Base-by-base conservation (phyloP, 2,888 invertebrate genomes). In the Emmelina monodactyla region DNA sequence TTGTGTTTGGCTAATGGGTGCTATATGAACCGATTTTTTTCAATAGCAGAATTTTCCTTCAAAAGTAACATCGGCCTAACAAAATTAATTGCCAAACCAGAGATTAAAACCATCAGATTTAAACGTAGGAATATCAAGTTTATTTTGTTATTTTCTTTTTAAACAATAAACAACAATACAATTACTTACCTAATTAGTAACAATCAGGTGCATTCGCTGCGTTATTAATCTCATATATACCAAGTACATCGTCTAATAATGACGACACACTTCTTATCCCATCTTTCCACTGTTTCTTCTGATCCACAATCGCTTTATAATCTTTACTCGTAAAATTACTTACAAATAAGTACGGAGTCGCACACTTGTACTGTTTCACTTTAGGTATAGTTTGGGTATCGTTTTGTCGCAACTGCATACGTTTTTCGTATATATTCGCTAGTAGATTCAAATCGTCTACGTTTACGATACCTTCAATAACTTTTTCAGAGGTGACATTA, bases 241-340 rank as follows among this genome's bases (percentile, higher is more conserved):
- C 83, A 14, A 89, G 58, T 41, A 91, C 87, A 58, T 92, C 91
- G 50, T 91, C 90, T 2, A 92, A 60, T 3, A 91, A 70, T 0
- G 90, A 89, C 2, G 83, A 82, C 11, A 91, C 79, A 46, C 85
- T 87, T n/a, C 86, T 83, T 31, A 85, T 84, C 15, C 85, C 83
- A 32, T 82, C 80, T 22, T 87, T 73, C 90, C 91, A 91, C 33
- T 83, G 81, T 32, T 68, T 81, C 45, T 85, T 86, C 37, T 86
- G 82, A 11, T 82, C 76, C 1, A 88, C 66, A 9, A 86, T 63
- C 22, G 68, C 63, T 47, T 86, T 83, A 30, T 88, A 82, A 58
- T 91, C 83, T 22, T 81, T 76, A 30, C 66, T 68, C 36, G 79
- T 79, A 1, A 88, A 53, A 31, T 80, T 82, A 12, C 61, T 67